phyloP scores from a whole-genome alignment of 2,888 invertebrate species.

The Trissonchulus sp. region DNA sequence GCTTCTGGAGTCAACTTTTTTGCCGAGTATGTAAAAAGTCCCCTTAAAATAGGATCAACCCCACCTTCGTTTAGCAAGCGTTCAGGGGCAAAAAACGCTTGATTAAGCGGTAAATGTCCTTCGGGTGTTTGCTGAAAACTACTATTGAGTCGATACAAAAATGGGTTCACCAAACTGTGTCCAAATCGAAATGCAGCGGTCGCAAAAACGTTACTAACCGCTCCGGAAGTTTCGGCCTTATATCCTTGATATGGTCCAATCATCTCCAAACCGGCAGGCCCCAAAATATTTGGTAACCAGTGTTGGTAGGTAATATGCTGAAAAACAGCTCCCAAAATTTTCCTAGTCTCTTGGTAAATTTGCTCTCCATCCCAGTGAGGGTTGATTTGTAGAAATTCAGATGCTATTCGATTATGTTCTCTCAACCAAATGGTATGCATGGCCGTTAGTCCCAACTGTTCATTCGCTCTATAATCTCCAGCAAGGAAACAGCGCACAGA shows the following conservation, averaged over 20 bases:
- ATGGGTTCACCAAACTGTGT: slow-evolving; percentile 90
- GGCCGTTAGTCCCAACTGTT: slow-evolving; percentile 55
- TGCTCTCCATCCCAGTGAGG: slow-evolving; percentile 89
- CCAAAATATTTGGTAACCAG: slow-evolving; percentile 84
- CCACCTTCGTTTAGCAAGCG: slow-evolving; percentile 92
- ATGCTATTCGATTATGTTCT: slow-evolving; percentile 87
- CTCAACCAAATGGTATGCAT: slow-evolving; percentile 68
- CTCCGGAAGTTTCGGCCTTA: slow-evolving; percentile 70
- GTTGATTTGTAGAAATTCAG: slow-evolving; percentile 68
- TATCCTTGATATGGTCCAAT: slow-evolving; percentile 77
- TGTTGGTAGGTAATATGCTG: slow-evolving; percentile 87
- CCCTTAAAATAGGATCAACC: slow-evolving; percentile 86
- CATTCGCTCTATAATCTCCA: slow-evolving; percentile 91
- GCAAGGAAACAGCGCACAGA: slow-evolving; percentile 83
- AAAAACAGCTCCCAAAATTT: slow-evolving; percentile 85
- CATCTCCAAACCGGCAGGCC: slow-evolving; percentile 60
- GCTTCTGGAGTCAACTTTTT: slow-evolving; percentile 68
- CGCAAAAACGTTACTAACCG: slow-evolving; percentile 88
- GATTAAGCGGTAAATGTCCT: slow-evolving; percentile 70
- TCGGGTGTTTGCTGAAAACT: slow-evolving; percentile 61
- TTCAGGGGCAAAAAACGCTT: slow-evolving; percentile 97
- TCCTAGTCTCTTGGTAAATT: slow-evolving; percentile 67
- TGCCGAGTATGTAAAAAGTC: slow-evolving; percentile 77
- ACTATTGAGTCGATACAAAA: slow-evolving; percentile 71
- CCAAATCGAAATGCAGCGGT: slow-evolving; percentile 94